Base-by-base conservation (phyloP, 2,113 vertebrate genomes). In the Struthidea cinerea region DNA sequence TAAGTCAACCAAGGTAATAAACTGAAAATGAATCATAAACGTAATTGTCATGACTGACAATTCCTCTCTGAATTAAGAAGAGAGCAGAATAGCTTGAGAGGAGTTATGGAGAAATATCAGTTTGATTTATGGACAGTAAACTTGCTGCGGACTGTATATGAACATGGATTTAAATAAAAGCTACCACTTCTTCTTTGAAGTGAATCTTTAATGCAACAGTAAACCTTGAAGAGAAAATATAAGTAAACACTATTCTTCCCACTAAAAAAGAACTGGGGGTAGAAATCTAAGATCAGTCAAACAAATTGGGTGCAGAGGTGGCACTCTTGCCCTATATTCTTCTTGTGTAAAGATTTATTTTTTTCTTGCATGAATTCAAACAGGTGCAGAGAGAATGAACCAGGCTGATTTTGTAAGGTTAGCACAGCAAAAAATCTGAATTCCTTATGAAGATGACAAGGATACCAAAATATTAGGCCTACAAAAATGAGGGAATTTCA, bases 21-120 rank as follows among this genome's bases (percentile, higher is more conserved):
- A 87, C 39, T 79, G 61, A 89, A 93, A 96, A 91, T 90, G 28
- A 83, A 71, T 65, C 30, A 85, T 86, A 92, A 96, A 93, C 60
- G 26, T 42, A 67, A 50, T 67, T 76, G 56, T 76, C 26, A 53
- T 89, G 88, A 93, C 41, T 87, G 76, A 52, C 53, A 81, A 9
- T 63, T 92, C 11, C n/a, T 94, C 32, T 95, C 91, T 85, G 57
- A 57, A 69, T 88, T 78, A 81, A 60, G 65, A 84, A 76, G 44
- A 81, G 33, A 46, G 32, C 32, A 46, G 50, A 86, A 49, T 60
- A 91, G 7, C 39, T 89, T 78, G 57, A 80, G 53, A 91, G 23
- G 46, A 79, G 21, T 86, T 89, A 47, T n/a, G 37, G 88, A 49
- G 67, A 67, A 86, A 60, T 55, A 78, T 19, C 35, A 35, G 16